Percentiles rank a stretch among this genome's conserved stretches.
phyloP scores from a whole-genome alignment of 2,888 invertebrate species.

The Acronicta alni region DNA sequence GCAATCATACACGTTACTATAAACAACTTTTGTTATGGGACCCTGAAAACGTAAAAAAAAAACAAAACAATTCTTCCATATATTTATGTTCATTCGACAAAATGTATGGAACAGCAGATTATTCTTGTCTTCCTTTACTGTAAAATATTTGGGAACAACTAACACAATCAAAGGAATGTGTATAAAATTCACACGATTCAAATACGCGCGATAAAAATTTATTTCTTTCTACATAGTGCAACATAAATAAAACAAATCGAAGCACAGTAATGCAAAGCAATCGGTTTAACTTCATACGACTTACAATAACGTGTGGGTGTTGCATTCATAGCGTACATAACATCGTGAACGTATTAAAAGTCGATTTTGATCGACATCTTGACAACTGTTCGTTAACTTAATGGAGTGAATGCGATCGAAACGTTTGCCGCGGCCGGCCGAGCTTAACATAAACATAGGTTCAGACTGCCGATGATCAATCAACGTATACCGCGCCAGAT shows the following conservation, averaged over 20 bases:
- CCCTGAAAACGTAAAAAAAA: no score
- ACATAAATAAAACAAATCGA: constrained; percentile 41
- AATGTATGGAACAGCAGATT: no score
- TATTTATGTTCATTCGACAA: no score
- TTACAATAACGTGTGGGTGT: constrained; percentile 82
- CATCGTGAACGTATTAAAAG: constrained; percentile 79
- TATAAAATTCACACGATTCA: constrained; percentile 5
- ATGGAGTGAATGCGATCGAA: constrained; percentile 80
- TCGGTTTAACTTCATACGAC: constrained; percentile 70
- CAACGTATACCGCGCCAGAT: constrained; percentile 60
- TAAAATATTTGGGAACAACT: no score
- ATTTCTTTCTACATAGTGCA: constrained; percentile 1
- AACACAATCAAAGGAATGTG: neutral
- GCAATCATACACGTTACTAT: no score
- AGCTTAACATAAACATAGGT: constrained; percentile 60
- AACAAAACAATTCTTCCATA: no score
- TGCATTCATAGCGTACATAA: constrained; percentile 78
- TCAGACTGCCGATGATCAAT: constrained; percentile 61
- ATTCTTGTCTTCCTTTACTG: no score
- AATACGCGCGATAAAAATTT: constrained; percentile 16
- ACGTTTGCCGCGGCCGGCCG: constrained; percentile 70
- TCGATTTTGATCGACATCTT: constrained; percentile 87
- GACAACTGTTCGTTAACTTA: constrained; percentile 88
- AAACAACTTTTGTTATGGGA: no score
- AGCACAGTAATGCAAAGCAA: constrained; percentile 65